Percentiles rank a stretch among this genome's conserved stretches.
phyloP scores from a whole-genome alignment of 2,797 vertebrate genomes.

The Dendrocincla fuliginosa region DNA sequence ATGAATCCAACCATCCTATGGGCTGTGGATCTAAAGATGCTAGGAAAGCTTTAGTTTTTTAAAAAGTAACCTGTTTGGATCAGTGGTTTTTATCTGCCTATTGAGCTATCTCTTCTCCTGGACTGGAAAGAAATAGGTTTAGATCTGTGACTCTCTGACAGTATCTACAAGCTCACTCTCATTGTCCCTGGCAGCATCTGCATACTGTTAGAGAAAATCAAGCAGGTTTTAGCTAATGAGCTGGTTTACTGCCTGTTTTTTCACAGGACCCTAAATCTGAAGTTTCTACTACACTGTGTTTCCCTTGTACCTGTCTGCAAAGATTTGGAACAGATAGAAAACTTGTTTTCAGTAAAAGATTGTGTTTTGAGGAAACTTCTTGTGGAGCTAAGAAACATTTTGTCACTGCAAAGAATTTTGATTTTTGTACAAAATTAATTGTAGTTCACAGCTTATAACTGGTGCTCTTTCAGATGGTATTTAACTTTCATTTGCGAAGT shows the following conservation, averaged over 20 bases:
- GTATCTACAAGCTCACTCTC: background rate
- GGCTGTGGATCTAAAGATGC: background rate
- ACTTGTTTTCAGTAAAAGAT: background rate
- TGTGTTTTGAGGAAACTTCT: background rate
- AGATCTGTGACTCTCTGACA: background rate
- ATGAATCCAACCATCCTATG: background rate
- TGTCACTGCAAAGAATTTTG: background rate
- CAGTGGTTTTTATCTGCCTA: background rate
- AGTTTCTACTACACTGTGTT: background rate
- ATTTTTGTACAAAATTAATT: background rate
- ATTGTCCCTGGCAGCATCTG: background rate
- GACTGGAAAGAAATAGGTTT: background rate
- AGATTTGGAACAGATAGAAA: background rate
- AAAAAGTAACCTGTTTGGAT: background rate
- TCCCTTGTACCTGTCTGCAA: background rate
- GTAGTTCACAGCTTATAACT: background rate
- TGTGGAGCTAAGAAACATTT: background rate
- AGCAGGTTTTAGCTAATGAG: background rate
- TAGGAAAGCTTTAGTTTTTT: background rate
- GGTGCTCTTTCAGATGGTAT: background rate
- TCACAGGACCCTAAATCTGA: background rate
- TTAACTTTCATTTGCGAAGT: background rate
- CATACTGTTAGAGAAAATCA: background rate
- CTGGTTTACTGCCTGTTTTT: background rate
- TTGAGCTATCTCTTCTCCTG: background rate